phyloP scores from a whole-genome alignment of 2,888 invertebrate genomes.

The Phortica magna region DNA sequence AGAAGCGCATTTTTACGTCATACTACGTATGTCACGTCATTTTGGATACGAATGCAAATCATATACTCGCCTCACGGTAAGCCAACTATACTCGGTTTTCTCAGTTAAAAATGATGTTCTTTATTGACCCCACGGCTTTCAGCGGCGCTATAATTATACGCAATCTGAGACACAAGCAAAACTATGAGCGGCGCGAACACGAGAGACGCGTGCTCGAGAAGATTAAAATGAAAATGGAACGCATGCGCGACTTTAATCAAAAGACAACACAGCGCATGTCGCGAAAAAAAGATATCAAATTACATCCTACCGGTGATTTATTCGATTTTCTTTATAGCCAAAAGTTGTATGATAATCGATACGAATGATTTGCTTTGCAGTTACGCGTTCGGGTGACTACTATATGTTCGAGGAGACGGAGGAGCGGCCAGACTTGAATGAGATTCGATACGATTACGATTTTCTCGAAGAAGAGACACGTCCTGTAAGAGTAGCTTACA shows the following conservation, averaged over 20 bases:
- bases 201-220: conserved; percentile 91
- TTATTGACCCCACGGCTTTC: conserved; percentile 25
- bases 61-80: conserved; percentile 93
- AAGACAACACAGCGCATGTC: conserved; percentile 87
- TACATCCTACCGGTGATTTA: conserved; percentile 15
- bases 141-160: conserved; percentile 96
- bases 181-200: conserved; percentile 89
- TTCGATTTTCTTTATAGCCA: neutral
- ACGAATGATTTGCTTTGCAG: conserved; percentile 78
- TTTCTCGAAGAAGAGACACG: conserved; percentile 62
- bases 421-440: conserved; percentile 84
- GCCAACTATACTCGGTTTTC: neutral
- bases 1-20: conserved; percentile 93
- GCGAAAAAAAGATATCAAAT: conserved; percentile 11
- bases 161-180: conserved; percentile 91
- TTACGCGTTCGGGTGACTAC: conserved; percentile 98
- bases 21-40: conserved; percentile 98
- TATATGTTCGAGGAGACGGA: conserved; percentile 98
- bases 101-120: neutral
- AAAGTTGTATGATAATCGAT: neutral
- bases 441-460: conserved; percentile 80
- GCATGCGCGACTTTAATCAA: conserved; percentile 92
- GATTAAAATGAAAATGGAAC: conserved; percentile 95
- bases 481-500: neutral
- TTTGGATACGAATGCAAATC: conserved; percentile 95